Evolutionary conservation across 2,797 vertebrate genomes (phyloP), one percentile per base, ranked within the genome.

Genomic region (Microctenopoma stevenorrisi): DNA sequence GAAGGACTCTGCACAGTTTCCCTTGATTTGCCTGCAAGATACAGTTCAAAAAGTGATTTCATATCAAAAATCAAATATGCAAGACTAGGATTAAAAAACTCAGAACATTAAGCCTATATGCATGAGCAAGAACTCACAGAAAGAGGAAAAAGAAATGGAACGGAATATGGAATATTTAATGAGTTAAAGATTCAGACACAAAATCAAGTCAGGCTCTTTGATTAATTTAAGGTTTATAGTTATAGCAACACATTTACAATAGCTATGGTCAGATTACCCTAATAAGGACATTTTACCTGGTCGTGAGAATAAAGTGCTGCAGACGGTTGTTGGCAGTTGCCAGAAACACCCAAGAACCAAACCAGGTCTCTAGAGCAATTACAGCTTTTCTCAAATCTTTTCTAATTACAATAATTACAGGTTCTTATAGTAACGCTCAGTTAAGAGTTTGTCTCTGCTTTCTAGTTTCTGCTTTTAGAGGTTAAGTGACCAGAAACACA

Each of bases 1-100:
- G 74, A 99, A 99, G 3, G 97, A 95, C 88, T 99, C 96, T 0
- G 96, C 96, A 58, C 98, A 99, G 90, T 95, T 96, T 0, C 79
- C 77, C 87, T 97, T 98, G 85, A 99, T 94, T 89, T 96, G 96
- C 93, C 98, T 99, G 78, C 10, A 58, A 72, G 30, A 42, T 43
- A 12, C 30, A 33, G 26, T 0, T 15, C 8, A 81, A 30, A 71
- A 4, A 63, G 40, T 78, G 33, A 49, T 57, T 37, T 62, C 3
- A 73, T 35, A 72, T 59, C 15, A 38, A 11, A 44, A 64, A 51
- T 67, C 16, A 59, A 74, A 73, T 50, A 60, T 48, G 37, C 14
- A 55, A 37, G 33, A 33, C 5, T 4, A 35, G 37, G 25, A 66
- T 9, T 4, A 10, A 53, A 70, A 50, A 1, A 42, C 18, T 55